Conservation (phyloP, 2,797 vertebrate genomes). For the Sciurus vulgaris region DNA sequence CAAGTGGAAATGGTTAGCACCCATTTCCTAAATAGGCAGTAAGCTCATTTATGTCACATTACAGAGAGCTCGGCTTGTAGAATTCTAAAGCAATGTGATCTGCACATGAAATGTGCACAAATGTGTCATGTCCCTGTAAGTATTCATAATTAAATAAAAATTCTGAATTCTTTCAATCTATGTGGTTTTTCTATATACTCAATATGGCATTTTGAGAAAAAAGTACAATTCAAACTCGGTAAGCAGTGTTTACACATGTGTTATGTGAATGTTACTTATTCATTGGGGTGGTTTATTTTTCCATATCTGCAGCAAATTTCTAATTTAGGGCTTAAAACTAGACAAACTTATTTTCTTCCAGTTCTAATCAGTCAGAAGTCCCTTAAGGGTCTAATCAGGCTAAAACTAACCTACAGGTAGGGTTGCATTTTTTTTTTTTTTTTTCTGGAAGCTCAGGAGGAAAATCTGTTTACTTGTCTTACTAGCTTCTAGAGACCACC, state of each 20-base stretch:
- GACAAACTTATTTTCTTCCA: not conserved
- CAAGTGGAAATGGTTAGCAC: slow-evolving; percentile 84
- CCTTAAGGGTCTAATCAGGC: not conserved
- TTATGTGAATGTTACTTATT: not conserved
- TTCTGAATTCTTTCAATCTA: not conserved
- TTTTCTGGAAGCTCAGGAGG: not conserved
- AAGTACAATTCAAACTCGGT: not conserved
- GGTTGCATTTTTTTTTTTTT: not conserved
- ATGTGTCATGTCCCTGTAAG: slow-evolving; percentile 19
- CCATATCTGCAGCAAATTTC: not conserved
- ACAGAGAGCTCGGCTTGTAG: slow-evolving; percentile 67
- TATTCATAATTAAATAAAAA: slow-evolving; percentile 45
- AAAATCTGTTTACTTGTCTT: not conserved
- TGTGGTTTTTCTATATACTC: not conserved
- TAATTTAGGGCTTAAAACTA: slow-evolving; percentile 9
- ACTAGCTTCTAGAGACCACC: not conserved
- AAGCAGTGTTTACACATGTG: not conserved
- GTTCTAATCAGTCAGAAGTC: not conserved
- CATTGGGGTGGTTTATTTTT: not conserved
- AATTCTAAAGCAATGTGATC: slow-evolving; percentile 46
- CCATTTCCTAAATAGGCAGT: slow-evolving; percentile 79
- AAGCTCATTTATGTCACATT: slow-evolving; percentile 70
- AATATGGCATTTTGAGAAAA: not conserved
- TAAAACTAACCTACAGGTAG: not conserved
- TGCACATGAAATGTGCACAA: slow-evolving; percentile 12